Evolutionary conservation across 2,797 vertebrate species (phyloP).

Genomic region (Protonibea diacanthus): DNA sequence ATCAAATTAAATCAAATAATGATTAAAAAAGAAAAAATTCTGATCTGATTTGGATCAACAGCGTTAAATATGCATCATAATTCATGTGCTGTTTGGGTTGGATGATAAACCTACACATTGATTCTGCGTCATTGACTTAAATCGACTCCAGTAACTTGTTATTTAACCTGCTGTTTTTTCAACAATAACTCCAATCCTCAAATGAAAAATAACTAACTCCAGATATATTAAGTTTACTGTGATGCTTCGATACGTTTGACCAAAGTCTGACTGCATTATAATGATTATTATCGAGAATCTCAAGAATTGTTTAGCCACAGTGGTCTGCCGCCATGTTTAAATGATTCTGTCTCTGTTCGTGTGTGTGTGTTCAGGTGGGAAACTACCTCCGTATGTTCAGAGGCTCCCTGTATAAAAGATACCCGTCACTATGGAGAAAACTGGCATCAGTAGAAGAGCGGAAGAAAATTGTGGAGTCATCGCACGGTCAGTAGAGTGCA

Average conservation of each 20-base stretch:
- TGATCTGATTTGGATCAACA: neutral
- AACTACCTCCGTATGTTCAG: constrained; percentile 99
- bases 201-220: neutral
- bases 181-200: neutral
- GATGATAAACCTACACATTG: no score
- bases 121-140: no score
- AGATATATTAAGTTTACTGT: neutral
- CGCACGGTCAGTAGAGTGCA: constrained; percentile 90
- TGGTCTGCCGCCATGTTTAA: neutral
- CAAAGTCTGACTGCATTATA: neutral
- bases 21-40: neutral
- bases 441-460: constrained; percentile 97
- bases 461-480: constrained; percentile 98
- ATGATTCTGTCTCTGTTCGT: neutral
- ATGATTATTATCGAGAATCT: neutral
- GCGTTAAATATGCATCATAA: neutral
- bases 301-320: neutral
- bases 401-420: constrained; percentile 97
- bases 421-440: constrained; percentile 96
- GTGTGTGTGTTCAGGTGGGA: constrained; percentile 88
- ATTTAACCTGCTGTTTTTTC: neutral
- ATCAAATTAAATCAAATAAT: neutral
- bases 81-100: neutral
- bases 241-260: neutral
- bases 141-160: neutral